Base-by-base conservation (phyloP, 2,113 vertebrate genomes). In the Lates calcarifer region DNA sequence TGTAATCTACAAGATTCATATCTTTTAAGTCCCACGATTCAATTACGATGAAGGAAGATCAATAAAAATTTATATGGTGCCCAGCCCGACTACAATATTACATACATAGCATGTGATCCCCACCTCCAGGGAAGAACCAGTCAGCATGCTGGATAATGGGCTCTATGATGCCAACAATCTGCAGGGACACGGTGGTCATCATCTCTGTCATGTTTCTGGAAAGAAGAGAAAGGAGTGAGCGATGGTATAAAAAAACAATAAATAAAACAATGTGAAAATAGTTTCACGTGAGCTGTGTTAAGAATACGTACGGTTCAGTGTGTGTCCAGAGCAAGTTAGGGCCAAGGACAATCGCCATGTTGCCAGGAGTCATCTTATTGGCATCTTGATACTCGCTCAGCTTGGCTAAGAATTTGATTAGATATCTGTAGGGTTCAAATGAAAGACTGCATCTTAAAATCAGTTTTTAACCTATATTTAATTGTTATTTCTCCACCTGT, bases 91-190 rank as follows among this genome's bases (percentile, higher is more conserved):
- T 53, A 69, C 39, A 82, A 35, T 56, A 55, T 49, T 66, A 37
- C 74, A 77, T 79, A 78, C 55, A 87, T 74, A 86, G 15, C 11
- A 56, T 67, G 35, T 61, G 67, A 78, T 57, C 0, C 92, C 82
- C 93, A 99, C 98, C 98, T 94, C 98, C 98, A 0, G 98, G 98
- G 90, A 99, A 99, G 95, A 99, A 99, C 98, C 98, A 99, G 85
- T 99, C 97, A 0, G 98, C 98, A 0, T 99, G 97, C 90, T 98
- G 98, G 89, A 99, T 99, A 73, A 99, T 97, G 5, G 98, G 98
- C 82, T 99, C 98, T 1, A 99, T 95, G 86, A 99, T 98, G 68
- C 96, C 96, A 7, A 99, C 98, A 0, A 99, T 99, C 94, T 99
- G 98, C 68, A 99, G 95, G 0, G 98, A 99, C 72, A 99, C 94